phyloP scores from a whole-genome alignment of 2,113 vertebrate species.

The Morone chrysops region DNA sequence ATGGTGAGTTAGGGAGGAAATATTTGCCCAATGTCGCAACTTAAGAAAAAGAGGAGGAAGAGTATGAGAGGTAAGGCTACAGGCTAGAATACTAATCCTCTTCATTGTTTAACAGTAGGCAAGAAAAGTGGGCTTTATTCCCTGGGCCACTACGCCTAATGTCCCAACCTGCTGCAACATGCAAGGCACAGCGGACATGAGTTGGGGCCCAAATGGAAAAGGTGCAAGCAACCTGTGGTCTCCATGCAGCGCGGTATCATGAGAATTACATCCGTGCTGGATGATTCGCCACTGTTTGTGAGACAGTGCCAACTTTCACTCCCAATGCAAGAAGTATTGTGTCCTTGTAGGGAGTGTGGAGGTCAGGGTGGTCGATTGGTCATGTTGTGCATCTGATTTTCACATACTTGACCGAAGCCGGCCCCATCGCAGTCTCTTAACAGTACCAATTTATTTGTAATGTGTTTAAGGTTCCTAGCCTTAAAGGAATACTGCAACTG shows the following conservation, averaged over 20 bases:
- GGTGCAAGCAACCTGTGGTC: neutral
- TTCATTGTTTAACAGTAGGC: conserved; percentile 35
- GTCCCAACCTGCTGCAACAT: neutral
- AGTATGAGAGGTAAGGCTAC: conserved; percentile 24
- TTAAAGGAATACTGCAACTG: too few relatives aligned
- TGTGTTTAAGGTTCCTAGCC: too few relatives aligned
- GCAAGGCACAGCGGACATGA: neutral
- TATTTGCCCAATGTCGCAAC: conserved; percentile 48
- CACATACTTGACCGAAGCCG: neutral
- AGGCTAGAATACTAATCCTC: conserved; percentile 58
- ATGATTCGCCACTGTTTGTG: neutral
- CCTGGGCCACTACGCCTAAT: conserved; percentile 14
- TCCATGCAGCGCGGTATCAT: neutral
- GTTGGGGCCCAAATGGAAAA: neutral
- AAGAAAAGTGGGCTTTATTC: neutral
- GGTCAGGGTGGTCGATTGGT: neutral
- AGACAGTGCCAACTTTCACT: neutral
- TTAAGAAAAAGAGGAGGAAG: conserved; percentile 42
- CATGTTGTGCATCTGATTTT: neutral
- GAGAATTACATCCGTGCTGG: neutral
- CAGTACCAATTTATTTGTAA: too few relatives aligned
- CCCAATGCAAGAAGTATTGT: neutral
- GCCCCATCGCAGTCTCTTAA: neutral
- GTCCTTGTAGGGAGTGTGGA: neutral
- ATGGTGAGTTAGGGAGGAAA: conserved; percentile 52